Evolutionary conservation across 2,797 vertebrate genomes (phyloP), one percentile per base, ranked within the genome.

Genomic region (Platyrinchus mystaceus): DNA sequence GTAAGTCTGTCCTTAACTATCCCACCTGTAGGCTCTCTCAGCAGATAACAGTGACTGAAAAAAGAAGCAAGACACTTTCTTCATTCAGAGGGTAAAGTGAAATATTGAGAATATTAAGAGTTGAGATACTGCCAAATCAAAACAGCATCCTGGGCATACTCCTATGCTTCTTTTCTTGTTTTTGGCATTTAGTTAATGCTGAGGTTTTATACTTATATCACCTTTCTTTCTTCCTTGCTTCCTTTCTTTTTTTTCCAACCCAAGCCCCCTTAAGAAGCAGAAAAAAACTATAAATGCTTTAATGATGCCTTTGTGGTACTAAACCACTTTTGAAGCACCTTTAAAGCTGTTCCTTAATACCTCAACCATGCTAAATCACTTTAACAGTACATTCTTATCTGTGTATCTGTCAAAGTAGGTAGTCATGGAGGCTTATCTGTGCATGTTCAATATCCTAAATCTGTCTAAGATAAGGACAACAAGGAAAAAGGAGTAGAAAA

Each of bases 361-460:
- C 41, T 86, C 82, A 93, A 12, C 76, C 70, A 91, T 94, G 91
- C 89, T 94, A 96, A 95, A 94, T 96, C 93, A 94, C 85, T 88
- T 71, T 82, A 96, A 94, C 85, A 78, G 73, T 63, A n/a, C 80
- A 36, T 88, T 93, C 87, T 96, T 96, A 97, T 96, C 95, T 96
- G 83, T 84, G 89, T 96, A 95, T 96, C 94, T 91, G 95, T 95
- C 96, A 93, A 94, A 96, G 93, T 4, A 90, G 77, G 94, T 96
- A 94, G 94, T 88, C 94, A 92, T 93, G 92, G 76, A 88, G 34
- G 70, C 91, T 97, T 97, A 97, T 97, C 96, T 95, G 70, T 94
- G 80, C 69, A 76, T 90, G 94, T 91, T 92, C 96, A 86, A 90
- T 95, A 90, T 94, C 94, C 91, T 97, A 94, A 94, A 95, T 88